Conservation (phyloP, 2,888 invertebrate genomes). For the Dynastes grantii region DNA sequence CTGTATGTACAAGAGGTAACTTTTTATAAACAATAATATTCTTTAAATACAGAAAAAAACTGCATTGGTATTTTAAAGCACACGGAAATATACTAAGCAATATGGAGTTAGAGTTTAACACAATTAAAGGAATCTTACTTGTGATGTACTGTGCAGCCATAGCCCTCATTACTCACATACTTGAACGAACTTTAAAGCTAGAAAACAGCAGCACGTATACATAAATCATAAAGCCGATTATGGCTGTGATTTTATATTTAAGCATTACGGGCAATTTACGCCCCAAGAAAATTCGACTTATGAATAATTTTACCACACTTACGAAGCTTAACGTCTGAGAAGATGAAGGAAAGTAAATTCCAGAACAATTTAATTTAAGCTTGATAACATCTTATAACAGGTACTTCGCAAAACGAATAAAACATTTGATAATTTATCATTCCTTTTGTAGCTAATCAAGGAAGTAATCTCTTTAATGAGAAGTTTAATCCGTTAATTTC, state of each 20-base stretch:
- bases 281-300: slow-evolving; percentile 17
- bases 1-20: too few species aligned
- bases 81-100: neutral
- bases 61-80: neutral
- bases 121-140: neutral
- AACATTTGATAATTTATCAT: slow-evolving; percentile 32
- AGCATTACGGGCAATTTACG: slow-evolving; percentile 29
- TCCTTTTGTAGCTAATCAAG: slow-evolving; percentile 40
- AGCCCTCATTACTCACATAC: neutral
- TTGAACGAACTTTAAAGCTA: neutral
- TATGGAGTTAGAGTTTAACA: neutral
- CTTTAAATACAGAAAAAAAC: neutral
- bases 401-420: slow-evolving; percentile 1
- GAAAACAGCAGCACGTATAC: neutral
- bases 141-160: neutral
- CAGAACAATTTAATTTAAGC: slow-evolving; percentile 41
- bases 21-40: neutral
- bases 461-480: slow-evolving; percentile 8
- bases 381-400: slow-evolving; percentile 20
- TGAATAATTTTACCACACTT: slow-evolving; percentile 35
- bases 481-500: slow-evolving; percentile 23
- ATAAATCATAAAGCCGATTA: slow-evolving; percentile 30
- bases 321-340: slow-evolving; percentile 5
- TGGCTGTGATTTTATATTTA: slow-evolving; percentile 25
- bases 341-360: slow-evolving; percentile 23